Evolutionary conservation across 2,888 invertebrate species (phyloP).

Genomic region (Linnaemya tessellans): DNA sequence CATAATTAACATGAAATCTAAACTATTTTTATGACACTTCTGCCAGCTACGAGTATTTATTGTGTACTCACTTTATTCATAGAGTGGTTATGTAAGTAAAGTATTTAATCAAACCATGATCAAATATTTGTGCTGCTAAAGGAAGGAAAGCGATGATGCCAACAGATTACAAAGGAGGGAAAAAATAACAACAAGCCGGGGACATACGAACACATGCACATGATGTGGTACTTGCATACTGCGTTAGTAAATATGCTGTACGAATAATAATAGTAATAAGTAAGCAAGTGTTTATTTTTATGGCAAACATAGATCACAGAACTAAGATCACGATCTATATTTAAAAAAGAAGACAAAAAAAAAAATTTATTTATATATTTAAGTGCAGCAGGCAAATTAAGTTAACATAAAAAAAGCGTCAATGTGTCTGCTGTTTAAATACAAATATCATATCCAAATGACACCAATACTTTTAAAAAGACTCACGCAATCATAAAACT

Average conservation of each 20-base stretch:
- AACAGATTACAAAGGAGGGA: neutral
- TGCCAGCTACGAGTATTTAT: constrained; percentile 32
- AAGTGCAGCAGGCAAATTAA: constrained; percentile 48
- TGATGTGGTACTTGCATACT: neutral
- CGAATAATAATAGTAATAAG: constrained; percentile 49
- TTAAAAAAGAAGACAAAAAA: constrained; percentile 53
- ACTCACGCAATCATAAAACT: neutral
- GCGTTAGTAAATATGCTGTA: constrained; percentile 7
- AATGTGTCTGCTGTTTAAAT: constrained; percentile 78
- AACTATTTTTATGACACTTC: constrained; percentile 65
- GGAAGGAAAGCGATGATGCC: neutral
- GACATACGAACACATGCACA: neutral
- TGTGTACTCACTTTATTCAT: neutral
- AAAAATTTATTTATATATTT: neutral
- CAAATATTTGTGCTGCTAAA: constrained; percentile 21
- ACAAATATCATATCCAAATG: constrained; percentile 42
- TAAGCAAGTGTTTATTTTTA: constrained; percentile 57
- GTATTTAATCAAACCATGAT: constrained; percentile 54
- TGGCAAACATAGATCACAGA: constrained; percentile 64
- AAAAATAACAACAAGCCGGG: neutral
- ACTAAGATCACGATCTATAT: constrained; percentile 73
- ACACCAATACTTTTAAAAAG: constrained; percentile 26
- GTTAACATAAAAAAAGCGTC: constrained; percentile 75
- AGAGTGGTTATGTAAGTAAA: neutral
- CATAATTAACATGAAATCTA: constrained; percentile 63